Percentiles rank a stretch among this genome's conserved stretches.
phyloP scores from a whole-genome alignment of 2,888 invertebrate genomes.

The Papilio gigon region DNA sequence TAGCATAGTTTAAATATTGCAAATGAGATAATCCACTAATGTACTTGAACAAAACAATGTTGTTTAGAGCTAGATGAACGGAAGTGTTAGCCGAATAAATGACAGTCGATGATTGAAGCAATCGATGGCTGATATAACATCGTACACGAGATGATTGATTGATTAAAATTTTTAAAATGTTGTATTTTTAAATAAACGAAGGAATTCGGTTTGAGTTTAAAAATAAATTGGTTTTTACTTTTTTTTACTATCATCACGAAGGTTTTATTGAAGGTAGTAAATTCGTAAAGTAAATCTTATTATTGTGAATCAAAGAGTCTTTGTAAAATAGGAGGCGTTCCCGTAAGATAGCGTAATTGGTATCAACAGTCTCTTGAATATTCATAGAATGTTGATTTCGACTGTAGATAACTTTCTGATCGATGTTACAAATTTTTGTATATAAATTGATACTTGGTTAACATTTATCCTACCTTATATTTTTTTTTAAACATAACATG shows the following conservation, averaged over 20 bases:
- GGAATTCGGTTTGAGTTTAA: neutral
- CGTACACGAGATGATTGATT: conserved; percentile 12
- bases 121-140: conserved; percentile 3
- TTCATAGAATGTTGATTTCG: neutral
- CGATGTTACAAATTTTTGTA: neutral
- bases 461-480: neutral
- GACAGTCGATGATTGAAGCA: conserved; percentile 22
- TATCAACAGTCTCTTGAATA: neutral
- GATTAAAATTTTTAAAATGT: conserved; percentile 6
- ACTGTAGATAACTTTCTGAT: neutral
- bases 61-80: conserved; percentile 15
- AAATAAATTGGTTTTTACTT: neutral
- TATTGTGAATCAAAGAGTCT: too few relatives aligned
- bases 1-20: neutral
- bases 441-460: neutral
- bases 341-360: neutral
- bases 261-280: neutral
- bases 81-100: neutral
- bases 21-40: neutral
- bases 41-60: conserved; percentile 5
- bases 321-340: too few relatives aligned
- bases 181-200: neutral
- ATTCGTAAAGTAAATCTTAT: too few relatives aligned
- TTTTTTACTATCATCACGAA: neutral
- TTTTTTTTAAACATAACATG: neutral